phyloP scores from a whole-genome alignment of 1,140 invertebrate species.

The Coenobita brevimanus region DNA sequence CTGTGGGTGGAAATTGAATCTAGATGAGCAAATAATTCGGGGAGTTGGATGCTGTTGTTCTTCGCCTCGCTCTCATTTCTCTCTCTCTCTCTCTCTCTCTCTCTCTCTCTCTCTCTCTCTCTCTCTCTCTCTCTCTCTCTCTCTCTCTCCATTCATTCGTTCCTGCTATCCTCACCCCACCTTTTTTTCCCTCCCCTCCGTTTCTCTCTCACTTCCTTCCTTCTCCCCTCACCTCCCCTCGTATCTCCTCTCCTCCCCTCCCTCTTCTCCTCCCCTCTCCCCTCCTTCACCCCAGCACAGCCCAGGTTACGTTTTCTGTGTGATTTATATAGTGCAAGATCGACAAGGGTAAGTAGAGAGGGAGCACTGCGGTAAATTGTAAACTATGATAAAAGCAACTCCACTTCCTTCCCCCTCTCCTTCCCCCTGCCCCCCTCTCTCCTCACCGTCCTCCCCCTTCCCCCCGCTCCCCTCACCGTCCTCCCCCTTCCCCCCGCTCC shows the following conservation, averaged over 20 bases:
- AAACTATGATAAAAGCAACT: too few species aligned
- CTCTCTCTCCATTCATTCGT: neutral
- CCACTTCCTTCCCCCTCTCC: too few species aligned
- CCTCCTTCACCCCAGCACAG: neutral
- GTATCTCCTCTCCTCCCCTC: neutral
- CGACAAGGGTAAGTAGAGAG: too few species aligned
- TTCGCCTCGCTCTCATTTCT: neutral
- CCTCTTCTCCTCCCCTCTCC: neutral
- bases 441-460: too few species aligned
- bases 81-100: constrained; percentile 28
- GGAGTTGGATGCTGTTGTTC: neutral
- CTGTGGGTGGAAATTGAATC: too few species aligned
- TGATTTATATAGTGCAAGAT: too few species aligned
- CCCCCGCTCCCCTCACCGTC: too few species aligned
- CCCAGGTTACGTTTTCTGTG: too few species aligned
- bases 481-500: too few species aligned
- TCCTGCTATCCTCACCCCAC: neutral
- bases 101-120: constrained; percentile 53
- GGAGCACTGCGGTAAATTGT: too few species aligned
- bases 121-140: constrained; percentile 41
- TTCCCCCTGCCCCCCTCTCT: too few species aligned
- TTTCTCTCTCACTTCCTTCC: neutral
- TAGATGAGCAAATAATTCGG: too few species aligned
- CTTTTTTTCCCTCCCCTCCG: neutral
- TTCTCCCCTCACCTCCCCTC: neutral